Evolutionary conservation across 2,113 vertebrate species (phyloP), one percentile per base, ranked within the genome.

Genomic region (Chaenocephalus aceratus): DNA sequence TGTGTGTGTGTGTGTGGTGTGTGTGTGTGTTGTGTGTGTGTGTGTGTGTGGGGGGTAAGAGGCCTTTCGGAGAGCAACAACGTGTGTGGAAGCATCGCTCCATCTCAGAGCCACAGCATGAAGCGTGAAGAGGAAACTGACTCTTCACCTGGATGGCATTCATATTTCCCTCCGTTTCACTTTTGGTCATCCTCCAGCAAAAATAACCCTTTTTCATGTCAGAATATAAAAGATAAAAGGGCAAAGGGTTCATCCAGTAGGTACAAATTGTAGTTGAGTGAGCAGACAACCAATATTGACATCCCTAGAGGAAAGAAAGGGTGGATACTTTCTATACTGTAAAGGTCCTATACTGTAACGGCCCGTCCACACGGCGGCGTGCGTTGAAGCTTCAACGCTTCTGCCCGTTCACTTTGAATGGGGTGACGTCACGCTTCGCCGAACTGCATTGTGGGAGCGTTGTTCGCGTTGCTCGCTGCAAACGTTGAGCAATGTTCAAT

Each of bases 1-100:
- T 80, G 68, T 63, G 88, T 30, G 18, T n/a, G 67, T 46, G 15
- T 6, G 52, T 66, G 41, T 73, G 52, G 30, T 30, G 30, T 53
- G 66, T 61, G 45, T 66, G 41, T 71, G 52, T 80, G 68, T 63
- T 64, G 83, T 71, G 18, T n/a, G 67, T 46, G 15, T 4, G 52
- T 30, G 30, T 30, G 30, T 53, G 66, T 61, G 45, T 66, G n/a
- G n/a, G n/a, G n/a, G n/a, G n/a, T n/a, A n/a, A n/a, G n/a, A n/a
- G n/a, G n/a, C n/a, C n/a, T n/a, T n/a, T n/a, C n/a, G n/a, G n/a
- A n/a, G n/a, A n/a, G 78, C 59, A 70, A 62, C 30, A 46, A 23
- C 1, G n/a, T 64, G 83, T 67, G 56, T 58, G 80, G 73, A 80
- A 78, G 79, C 84, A 75, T 9, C 7, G 18, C 77, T 74, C 56